Evolutionary conservation across 92 coral and sea anemone species (phyloP).

Genomic region (Parazoanthus darwini): DNA sequence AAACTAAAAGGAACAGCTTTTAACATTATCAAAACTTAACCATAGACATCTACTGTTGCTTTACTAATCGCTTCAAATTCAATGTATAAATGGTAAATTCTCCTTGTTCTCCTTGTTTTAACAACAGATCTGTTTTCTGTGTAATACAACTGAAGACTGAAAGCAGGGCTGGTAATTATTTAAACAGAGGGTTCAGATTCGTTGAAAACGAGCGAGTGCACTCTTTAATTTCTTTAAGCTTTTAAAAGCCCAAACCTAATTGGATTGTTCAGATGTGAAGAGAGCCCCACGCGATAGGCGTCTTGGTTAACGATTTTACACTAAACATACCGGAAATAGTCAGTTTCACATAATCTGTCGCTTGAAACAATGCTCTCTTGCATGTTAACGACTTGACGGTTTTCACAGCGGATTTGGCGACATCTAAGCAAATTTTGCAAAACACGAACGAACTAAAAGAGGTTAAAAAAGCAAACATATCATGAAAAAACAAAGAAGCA

Average conservation of each 20-base stretch:
- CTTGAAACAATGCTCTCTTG: neutral
- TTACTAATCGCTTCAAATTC: neutral
- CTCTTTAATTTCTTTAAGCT: neutral
- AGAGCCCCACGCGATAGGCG: slow-evolving; percentile 1
- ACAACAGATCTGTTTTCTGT: neutral
- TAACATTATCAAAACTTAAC: neutral
- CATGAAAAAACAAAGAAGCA: neutral
- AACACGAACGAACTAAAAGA: neutral
- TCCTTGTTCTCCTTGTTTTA: neutral
- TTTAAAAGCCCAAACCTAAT: slow-evolving; percentile 10
- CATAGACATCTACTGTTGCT: neutral
- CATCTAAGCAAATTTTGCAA: neutral
- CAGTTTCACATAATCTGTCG: slow-evolving; percentile 4
- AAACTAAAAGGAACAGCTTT: neutral
- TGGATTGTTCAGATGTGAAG: neutral
- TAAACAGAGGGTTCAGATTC: neutral
- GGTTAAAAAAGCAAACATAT: neutral
- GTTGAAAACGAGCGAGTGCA: neutral
- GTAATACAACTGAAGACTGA: neutral
- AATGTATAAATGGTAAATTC: neutral
- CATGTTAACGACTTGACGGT: neutral
- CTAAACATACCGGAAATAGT: slow-evolving; percentile 16
- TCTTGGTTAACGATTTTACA: neutral
- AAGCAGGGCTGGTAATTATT: neutral
- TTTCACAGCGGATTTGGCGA: neutral